Percentiles rank a stretch among this genome's conserved stretches.
Evolutionary conservation across 2,888 invertebrate species (phyloP).

Genomic region (Pocota personata): DNA sequence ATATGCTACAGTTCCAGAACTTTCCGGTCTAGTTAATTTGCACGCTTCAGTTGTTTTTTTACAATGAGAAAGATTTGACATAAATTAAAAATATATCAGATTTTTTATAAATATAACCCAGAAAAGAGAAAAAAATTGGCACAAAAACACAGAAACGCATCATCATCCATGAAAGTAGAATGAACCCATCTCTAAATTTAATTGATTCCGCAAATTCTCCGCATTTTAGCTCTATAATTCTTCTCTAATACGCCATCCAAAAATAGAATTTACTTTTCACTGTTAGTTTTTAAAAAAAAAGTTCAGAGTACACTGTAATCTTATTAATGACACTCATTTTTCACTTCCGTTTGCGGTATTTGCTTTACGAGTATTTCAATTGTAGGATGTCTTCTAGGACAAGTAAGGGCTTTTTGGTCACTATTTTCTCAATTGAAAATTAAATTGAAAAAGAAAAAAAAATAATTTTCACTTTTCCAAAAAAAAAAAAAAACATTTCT

Average conservation of each 20-base stretch:
- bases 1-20: slow-evolving; percentile 19
- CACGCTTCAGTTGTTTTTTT: slow-evolving; percentile 1
- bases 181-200: slow-evolving; percentile 62
- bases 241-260: slow-evolving; percentile 25
- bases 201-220: slow-evolving; percentile 47
- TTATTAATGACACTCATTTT: slow-evolving; percentile 25
- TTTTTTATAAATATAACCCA: not conserved
- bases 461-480: slow-evolving; percentile 39
- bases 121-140: slow-evolving; percentile 34
- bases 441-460: not conserved
- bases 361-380: not conserved
- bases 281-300: not conserved
- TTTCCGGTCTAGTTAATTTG: not conserved
- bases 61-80: not conserved
- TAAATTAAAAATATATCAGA: slow-evolving; percentile 30
- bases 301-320: not conserved
- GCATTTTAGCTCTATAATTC: slow-evolving; percentile 23
- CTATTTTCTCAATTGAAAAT: not conserved
- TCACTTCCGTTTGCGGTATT: slow-evolving; percentile 23
- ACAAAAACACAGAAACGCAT: slow-evolving; percentile 49
- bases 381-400: not conserved
- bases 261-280: slow-evolving; percentile 62
- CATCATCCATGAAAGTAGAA: slow-evolving; percentile 50
- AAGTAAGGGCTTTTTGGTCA: not conserved
- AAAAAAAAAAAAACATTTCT: slow-evolving; percentile 18